A percentile compares a stretch with the other conserved stretches of the same genome.
Evolutionary conservation across 1,140 invertebrate species (phyloP).

Genomic region (Achatina immaculata): DNA sequence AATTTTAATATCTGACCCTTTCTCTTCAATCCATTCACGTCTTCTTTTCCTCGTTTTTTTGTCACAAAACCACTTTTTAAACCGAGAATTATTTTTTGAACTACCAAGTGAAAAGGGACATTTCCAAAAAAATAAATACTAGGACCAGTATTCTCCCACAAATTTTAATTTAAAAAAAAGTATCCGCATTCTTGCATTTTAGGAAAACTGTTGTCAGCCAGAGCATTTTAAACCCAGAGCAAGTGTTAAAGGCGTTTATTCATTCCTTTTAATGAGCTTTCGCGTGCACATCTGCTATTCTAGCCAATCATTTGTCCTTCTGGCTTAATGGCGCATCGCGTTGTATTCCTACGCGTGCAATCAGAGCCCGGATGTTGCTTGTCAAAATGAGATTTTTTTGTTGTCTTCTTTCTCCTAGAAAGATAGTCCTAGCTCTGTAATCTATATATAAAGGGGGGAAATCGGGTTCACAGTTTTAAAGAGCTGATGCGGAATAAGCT

Average conservation of each 20-base stretch:
- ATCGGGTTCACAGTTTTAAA: too few species aligned
- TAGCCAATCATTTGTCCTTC: constrained; percentile 15
- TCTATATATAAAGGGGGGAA: background rate
- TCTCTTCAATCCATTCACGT: too few species aligned
- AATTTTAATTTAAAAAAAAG: too few species aligned
- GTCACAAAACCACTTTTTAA: too few species aligned
- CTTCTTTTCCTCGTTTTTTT: too few species aligned
- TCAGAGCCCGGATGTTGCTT: constrained; percentile 13
- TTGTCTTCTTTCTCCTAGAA: background rate
- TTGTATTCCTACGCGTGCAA: constrained; percentile 22
- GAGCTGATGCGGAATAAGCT: background rate
- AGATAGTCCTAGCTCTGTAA: background rate
- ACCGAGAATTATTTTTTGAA: too few species aligned
- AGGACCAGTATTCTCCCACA: too few species aligned
- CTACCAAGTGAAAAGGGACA: too few species aligned
- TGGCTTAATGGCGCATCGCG: constrained; percentile 31
- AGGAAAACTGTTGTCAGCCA: too few species aligned
- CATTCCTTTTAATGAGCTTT: constrained; percentile 14
- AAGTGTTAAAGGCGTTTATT: constrained; percentile 7
- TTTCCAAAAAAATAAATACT: too few species aligned
- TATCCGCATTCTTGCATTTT: too few species aligned
- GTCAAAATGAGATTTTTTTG: background rate
- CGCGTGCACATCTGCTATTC: constrained; percentile 22
- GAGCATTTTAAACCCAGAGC: background rate
- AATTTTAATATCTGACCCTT: too few species aligned